Evolutionary conservation across 2,113 vertebrate species (phyloP).

Genomic region (Herpetotheres cachinnans): DNA sequence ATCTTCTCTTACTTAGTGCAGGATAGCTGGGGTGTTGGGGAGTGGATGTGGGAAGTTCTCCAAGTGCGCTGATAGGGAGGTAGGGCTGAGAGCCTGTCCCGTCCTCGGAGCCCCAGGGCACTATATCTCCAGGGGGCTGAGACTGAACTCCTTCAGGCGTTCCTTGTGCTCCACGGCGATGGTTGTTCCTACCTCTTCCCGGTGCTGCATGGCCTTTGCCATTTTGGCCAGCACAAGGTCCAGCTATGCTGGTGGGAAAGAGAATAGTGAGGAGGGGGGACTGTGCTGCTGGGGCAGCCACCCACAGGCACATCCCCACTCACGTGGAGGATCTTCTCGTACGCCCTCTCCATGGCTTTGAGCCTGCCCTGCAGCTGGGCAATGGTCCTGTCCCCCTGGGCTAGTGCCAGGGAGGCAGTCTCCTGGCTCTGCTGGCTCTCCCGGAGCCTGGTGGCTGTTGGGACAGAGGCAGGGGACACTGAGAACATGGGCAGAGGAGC

Average conservation of each 20-base stretch:
- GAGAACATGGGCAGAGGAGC: background rate
- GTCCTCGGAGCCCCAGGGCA: no score
- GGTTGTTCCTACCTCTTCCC: conserved; percentile 40
- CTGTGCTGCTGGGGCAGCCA: background rate
- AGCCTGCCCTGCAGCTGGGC: conserved; percentile 70
- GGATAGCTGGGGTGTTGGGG: background rate
- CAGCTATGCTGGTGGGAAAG: conserved; percentile 62
- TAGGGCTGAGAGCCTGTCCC: background rate
- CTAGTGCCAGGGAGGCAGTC: conserved; percentile 5
- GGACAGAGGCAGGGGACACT: background rate
- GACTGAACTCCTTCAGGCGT: conserved; percentile 68
- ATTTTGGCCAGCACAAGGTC: conserved; percentile 71
- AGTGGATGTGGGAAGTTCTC: background rate
- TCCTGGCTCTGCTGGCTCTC: conserved; percentile 41
- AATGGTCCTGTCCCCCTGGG: conserved; percentile 68
- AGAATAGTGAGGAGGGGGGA: background rate
- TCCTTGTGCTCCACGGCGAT: conserved; percentile 63
- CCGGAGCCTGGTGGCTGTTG: conserved; percentile 14
- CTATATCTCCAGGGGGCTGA: conserved; percentile 70
- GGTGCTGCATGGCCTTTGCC: conserved; percentile 25
- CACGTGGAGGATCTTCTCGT: conserved; percentile 74
- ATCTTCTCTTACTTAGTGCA: background rate
- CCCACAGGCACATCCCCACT: background rate
- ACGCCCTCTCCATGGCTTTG: conserved; percentile 71
- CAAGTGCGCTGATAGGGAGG: background rate